A percentile compares a stretch with the other conserved stretches of the same genome.
Conservation (phyloP, 2,888 invertebrate genomes). For the Agonopterix alstromeriana region DNA sequence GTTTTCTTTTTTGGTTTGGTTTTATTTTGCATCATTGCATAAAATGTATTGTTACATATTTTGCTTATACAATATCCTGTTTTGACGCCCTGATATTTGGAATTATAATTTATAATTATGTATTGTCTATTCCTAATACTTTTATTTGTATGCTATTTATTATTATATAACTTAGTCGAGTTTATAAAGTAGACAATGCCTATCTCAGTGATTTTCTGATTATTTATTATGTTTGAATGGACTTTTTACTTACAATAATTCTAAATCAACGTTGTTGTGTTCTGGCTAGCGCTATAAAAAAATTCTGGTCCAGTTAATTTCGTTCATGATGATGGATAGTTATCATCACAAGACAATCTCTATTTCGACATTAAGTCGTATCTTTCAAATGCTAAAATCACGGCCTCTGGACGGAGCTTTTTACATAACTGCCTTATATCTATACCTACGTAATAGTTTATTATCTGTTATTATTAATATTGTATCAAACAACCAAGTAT, state of each 20-base stretch:
- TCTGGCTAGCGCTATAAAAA: no score
- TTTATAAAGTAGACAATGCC: slow-evolving; percentile 4
- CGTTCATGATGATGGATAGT: neutral
- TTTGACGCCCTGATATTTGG: slow-evolving; percentile 65
- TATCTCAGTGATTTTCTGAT: slow-evolving; percentile 12
- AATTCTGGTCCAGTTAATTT: neutral
- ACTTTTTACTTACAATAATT: neutral
- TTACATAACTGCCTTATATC: slow-evolving; percentile 13
- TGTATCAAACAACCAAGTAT: slow-evolving; percentile 16
- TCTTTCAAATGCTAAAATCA: slow-evolving; percentile 8
- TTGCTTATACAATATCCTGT: slow-evolving; percentile 26
- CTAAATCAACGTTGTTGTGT: neutral
- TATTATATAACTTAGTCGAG: slow-evolving; percentile 17
- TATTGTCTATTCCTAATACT: slow-evolving; percentile 24
- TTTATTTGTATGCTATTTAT: slow-evolving; percentile 22
- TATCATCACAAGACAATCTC: neutral
- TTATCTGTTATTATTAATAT: slow-evolving; percentile 19
- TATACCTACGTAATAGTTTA: slow-evolving; percentile 8
- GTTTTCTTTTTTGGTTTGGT: slow-evolving; percentile 17
- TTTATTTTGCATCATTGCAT: slow-evolving; percentile 25
- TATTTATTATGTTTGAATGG: neutral
- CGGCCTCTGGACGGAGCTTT: slow-evolving; percentile 46
- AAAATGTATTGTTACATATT: slow-evolving; percentile 23
- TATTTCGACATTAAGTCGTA: neutral
- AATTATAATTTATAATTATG: slow-evolving; percentile 20